These are phyloP conservation scores for Polypedilum pembai DNA, from an alignment of 1,140 invertebrate species.

Conservation along the genomic window DNA sequence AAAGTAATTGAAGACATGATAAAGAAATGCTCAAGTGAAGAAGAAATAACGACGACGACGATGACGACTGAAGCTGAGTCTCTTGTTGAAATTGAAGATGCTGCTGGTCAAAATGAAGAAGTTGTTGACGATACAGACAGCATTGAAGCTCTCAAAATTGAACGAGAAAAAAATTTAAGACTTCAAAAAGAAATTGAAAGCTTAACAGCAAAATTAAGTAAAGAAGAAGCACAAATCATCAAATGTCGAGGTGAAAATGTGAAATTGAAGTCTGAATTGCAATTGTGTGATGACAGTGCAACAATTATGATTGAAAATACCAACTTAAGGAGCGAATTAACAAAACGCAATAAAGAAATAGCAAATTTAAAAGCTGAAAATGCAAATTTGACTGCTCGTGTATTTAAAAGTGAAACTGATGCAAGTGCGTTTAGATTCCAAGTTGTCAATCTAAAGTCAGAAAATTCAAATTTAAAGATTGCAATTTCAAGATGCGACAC, in stretches of 20 bases:
- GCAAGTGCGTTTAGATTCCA: background rate
- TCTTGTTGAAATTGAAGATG: background rate
- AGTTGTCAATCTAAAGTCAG: background rate
- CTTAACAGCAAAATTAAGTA: background rate
- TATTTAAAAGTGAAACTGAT: background rate
- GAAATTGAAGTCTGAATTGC: background rate
- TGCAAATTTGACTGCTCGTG: background rate
- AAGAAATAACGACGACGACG: background rate
- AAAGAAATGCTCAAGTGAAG: background rate
- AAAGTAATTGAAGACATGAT: background rate
- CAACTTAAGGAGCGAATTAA: background rate
- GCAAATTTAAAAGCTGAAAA: conserved; percentile 13
- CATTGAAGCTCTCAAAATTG: background rate
- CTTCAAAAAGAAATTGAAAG: background rate
- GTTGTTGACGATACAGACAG: background rate
- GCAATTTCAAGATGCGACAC: background rate
- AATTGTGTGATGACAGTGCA: background rate
- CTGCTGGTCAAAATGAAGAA: background rate
- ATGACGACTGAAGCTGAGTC: background rate
- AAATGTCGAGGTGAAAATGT: background rate
- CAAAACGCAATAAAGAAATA: background rate
- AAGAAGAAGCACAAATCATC: background rate
- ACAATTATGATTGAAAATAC: background rate
- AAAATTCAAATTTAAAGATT: background rate
- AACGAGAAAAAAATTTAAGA: background rate